These are phyloP conservation scores for Chrysochloris asiatica DNA, from an alignment of 2,113 vertebrate species.

Conservation along the genomic window DNA sequence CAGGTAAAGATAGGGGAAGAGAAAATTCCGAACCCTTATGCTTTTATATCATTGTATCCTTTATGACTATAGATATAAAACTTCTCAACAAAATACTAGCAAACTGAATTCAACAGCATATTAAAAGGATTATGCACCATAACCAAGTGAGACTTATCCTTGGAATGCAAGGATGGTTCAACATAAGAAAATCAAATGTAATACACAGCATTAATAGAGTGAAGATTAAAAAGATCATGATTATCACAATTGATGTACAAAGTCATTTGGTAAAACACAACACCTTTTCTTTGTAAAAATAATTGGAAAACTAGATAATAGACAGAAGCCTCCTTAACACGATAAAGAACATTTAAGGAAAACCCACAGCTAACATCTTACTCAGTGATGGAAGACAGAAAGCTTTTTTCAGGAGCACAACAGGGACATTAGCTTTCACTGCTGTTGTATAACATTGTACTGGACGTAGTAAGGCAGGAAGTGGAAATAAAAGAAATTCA, in stretches of 20 bases:
- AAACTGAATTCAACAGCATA: background rate
- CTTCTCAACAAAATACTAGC: background rate
- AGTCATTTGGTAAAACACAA: background rate
- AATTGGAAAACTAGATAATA: background rate
- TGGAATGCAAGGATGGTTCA: too few species aligned
- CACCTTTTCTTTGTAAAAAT: background rate
- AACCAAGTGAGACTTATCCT: background rate
- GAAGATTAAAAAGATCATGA: background rate
- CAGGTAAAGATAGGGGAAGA: background rate
- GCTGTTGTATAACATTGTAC: background rate
- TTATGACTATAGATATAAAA: background rate
- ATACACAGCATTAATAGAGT: background rate
- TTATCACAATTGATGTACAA: background rate
- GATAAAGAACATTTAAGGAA: background rate
- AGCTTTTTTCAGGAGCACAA: background rate
- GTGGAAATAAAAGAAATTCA: background rate
- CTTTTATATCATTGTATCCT: background rate
- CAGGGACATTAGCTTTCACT: background rate
- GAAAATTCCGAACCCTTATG: background rate
- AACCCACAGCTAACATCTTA: background rate
- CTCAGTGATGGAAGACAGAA: background rate
- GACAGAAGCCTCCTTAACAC: background rate
- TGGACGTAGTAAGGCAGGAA: background rate
- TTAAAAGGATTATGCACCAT: background rate
- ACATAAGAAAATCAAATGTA: too few species aligned